Evolutionary conservation across 2,888 invertebrate genomes (phyloP).

Genomic region (Macrophya annulata): DNA sequence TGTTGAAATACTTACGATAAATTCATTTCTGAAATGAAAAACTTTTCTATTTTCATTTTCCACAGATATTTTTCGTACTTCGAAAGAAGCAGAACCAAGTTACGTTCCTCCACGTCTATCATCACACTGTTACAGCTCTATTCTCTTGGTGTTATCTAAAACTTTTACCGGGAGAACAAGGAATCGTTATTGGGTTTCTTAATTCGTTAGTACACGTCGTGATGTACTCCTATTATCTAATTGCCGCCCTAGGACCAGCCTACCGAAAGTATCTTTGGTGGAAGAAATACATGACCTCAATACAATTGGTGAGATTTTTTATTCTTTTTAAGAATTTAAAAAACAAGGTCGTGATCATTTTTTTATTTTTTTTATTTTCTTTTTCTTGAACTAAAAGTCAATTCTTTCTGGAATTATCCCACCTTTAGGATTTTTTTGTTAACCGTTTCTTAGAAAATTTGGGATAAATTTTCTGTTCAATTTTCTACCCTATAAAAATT

Average conservation of each 20-base stretch:
- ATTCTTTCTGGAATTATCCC: too few relatives aligned
- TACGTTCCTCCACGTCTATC: slow-evolving; percentile 83
- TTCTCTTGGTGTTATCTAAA: slow-evolving; percentile 80
- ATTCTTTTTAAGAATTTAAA: background rate
- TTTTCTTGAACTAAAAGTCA: too few relatives aligned
- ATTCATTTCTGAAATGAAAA: background rate
- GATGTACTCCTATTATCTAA: slow-evolving; percentile 91
- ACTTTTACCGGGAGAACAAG: slow-evolving; percentile 85
- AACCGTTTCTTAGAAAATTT: background rate
- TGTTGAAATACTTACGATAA: too few relatives aligned
- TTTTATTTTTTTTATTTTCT: too few relatives aligned
- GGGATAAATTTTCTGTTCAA: background rate
- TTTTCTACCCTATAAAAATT: too few relatives aligned
- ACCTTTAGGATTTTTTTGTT: too few relatives aligned
- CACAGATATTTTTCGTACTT: slow-evolving; percentile 82
- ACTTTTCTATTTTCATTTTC: slow-evolving; percentile 64
- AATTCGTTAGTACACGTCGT: slow-evolving; percentile 90
- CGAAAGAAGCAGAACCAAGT: slow-evolving; percentile 83
- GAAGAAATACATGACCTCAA: slow-evolving; percentile 91
- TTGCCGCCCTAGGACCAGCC: slow-evolving; percentile 88
- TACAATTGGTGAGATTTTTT: slow-evolving; percentile 85
- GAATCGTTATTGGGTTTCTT: slow-evolving; percentile 86
- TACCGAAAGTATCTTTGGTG: slow-evolving; percentile 90
- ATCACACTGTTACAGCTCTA: slow-evolving; percentile 80
- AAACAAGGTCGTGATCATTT: background rate